Evolutionary conservation across 2,888 invertebrate species (phyloP), one percentile per base, ranked within the genome.

Genomic region (Isotomurus palustris): DNA sequence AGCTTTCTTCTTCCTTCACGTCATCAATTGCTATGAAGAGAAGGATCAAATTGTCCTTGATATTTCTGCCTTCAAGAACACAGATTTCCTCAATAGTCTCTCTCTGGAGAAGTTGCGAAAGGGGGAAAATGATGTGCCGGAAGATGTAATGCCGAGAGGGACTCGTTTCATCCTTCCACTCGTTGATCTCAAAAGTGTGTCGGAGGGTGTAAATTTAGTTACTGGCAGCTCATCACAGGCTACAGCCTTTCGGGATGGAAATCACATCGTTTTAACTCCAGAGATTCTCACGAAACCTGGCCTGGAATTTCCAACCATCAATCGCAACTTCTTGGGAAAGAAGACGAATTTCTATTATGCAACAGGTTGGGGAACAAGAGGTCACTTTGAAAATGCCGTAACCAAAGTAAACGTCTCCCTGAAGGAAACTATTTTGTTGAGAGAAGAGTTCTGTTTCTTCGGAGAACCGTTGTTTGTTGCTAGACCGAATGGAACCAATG

Each of bases 11-110:
- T 75, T 76, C 35, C 78, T 80, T 70, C 81, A 81, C 67, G 75
- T 77, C 65, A 76, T 78, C 60, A 81, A 81, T 68, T 74, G 78
- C 24, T 81, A 76, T 69, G 81, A 81, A 72, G 74, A 77, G 41
- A 74, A 72, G 73, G 75, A 60, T 63, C 71, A 68, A 41, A 66
- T 64, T n/a, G 52, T 62, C 4, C 32, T 62, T 17, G 64, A 65
- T 27, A 28, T 65, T 10, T n/a, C 57, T 3, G 32, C 48, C 14
- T 65, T 65, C 45, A 53, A 60, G 6, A 65, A 65, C 29, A 56
- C 57, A 14, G 62, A 66, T 32, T 66, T 43, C 22, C 43, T 43
- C 6, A 6, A 43, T 12, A 22, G 22, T 4, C 6, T 43, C 3
- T 8, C 24, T 21, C 17, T 43, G 6, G 5, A 10, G 24, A 43